These are phyloP conservation scores for Avahi laniger DNA, from an alignment of 2,797 vertebrate species.

Conservation along the genomic window DNA sequence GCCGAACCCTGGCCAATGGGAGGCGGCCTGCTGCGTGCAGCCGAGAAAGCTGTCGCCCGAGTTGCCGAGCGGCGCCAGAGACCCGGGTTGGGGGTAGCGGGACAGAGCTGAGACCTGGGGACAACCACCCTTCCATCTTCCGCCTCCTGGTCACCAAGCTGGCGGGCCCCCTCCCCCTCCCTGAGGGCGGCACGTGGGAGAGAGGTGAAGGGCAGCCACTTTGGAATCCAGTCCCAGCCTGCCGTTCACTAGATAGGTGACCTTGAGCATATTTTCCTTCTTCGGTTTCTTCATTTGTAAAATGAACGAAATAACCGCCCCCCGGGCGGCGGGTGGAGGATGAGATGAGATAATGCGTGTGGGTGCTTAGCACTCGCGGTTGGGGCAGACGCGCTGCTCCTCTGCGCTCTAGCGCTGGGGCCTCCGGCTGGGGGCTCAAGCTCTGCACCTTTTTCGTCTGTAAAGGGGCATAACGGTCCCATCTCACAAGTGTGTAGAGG, in stretches of 20 bases:
- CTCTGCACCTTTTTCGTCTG: not conserved
- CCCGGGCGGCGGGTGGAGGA: not conserved
- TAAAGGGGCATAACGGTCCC: not conserved
- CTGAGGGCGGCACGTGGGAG: not conserved
- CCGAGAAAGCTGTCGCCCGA: rapidly evolving
- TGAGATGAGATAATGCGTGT: not conserved
- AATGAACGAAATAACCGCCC: not conserved
- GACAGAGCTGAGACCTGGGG: not conserved
- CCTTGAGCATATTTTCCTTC: not conserved
- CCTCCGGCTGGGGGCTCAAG: not conserved
- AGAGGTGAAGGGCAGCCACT: not conserved
- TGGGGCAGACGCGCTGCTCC: not conserved
- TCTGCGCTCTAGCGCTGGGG: not conserved
- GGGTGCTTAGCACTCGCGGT: not conserved
- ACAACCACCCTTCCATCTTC: not conserved
- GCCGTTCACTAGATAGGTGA: not conserved
- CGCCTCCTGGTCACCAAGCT: not conserved
- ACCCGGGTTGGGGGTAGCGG: rapidly evolving
- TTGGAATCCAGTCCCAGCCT: no score
- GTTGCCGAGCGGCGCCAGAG: not conserved
- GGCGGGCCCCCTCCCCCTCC: not conserved
- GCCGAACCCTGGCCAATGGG: not conserved
- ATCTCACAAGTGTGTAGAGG: not conserved
- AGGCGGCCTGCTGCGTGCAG: rapidly evolving
- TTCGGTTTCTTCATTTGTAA: not conserved